Conservation (phyloP, 1,140 invertebrate genomes). For the Euglossa dilemma region DNA sequence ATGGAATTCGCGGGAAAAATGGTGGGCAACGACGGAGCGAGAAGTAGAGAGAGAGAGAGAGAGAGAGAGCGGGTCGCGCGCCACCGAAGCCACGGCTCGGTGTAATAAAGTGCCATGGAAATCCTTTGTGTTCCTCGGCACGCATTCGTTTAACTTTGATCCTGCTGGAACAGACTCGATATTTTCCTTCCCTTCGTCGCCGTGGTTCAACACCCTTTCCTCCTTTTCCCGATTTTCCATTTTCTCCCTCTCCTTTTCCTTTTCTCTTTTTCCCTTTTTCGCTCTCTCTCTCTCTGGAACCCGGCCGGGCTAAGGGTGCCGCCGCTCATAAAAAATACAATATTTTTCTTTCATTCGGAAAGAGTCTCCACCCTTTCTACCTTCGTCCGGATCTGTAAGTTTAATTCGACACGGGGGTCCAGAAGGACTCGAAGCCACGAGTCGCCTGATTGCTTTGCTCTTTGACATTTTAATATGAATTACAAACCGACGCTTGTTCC, state of each 20-base stretch:
- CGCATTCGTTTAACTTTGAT: constrained; percentile 64
- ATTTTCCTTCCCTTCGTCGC: constrained; percentile 40
- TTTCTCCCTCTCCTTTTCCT: background rate
- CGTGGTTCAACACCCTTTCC: constrained; percentile 23
- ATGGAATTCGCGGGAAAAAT: background rate
- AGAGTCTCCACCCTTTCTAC: background rate
- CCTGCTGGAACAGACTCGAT: constrained; percentile 32
- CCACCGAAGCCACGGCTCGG: background rate
- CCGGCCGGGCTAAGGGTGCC: too few relatives aligned
- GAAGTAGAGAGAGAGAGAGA: too few relatives aligned
- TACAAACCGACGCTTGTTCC: constrained; percentile 62
- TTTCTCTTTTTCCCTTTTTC: background rate
- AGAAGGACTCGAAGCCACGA: background rate
- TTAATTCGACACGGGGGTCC: constrained; percentile 69
- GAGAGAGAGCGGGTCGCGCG: constrained; percentile 29
- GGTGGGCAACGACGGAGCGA: background rate
- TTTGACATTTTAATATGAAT: constrained; percentile 69
- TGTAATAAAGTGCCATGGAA: constrained; percentile 61
- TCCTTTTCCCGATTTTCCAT: background rate
- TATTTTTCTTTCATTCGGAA: constrained; percentile 68
- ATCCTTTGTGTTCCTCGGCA: constrained; percentile 39
- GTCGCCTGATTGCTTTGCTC: constrained; percentile 68
- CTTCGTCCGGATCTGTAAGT: constrained; percentile 65
- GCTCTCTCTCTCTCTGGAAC: background rate
- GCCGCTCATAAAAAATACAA: constrained; percentile 69